A percentile compares a stretch with the other conserved stretches of the same genome.
Conservation (phyloP, 2,797 vertebrate genomes). For the Sciurus carolinensis region DNA sequence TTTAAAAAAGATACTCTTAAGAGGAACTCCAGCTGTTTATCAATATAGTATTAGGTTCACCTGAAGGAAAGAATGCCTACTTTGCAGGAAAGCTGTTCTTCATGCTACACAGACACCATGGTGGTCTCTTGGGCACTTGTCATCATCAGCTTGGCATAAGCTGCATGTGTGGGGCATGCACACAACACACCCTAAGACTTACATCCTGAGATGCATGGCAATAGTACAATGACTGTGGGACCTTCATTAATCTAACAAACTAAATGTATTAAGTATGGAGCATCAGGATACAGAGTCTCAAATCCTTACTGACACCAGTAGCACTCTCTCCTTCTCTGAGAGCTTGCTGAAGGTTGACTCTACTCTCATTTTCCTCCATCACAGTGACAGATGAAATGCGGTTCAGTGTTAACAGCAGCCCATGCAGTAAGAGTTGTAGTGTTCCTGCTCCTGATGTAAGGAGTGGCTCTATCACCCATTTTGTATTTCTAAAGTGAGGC, state of each 20-base stretch:
- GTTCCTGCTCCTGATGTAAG: background rate
- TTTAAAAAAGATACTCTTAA: background rate
- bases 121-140: background rate
- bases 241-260: background rate
- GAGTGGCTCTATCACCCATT: background rate
- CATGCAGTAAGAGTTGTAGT: accelerated
- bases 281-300: background rate
- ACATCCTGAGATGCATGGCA: background rate
- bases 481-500: background rate
- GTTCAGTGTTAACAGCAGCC: too few species aligned
- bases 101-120: background rate
- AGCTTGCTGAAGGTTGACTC: background rate
- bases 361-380: background rate
- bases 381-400: background rate
- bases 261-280: background rate
- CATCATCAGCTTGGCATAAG: background rate
- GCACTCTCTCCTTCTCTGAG: background rate
- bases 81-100: conserved; percentile 8
- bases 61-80: conserved; percentile 6
- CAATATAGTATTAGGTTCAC: background rate
- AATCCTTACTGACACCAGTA: background rate
- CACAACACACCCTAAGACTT: background rate
- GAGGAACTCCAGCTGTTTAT: background rate
- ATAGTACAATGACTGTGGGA: background rate
- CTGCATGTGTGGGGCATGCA: background rate